Conservation (phyloP, 2,888 invertebrate genomes). For the Chamaedrilus cognettii region DNA sequence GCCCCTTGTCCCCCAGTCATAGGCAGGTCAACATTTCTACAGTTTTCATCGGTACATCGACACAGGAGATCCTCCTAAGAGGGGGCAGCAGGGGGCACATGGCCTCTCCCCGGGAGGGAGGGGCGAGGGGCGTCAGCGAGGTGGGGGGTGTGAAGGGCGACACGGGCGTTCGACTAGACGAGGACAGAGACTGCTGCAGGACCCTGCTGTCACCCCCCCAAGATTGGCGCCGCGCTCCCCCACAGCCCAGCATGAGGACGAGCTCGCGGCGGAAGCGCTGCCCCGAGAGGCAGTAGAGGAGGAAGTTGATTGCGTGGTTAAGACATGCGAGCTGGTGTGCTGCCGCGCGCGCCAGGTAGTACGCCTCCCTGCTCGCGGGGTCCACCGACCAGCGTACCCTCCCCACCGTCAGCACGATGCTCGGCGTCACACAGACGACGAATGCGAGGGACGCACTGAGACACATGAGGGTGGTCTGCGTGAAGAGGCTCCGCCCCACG, state of each 20-base stretch:
- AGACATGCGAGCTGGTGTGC: conserved; percentile 32
- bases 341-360: conserved; percentile 29
- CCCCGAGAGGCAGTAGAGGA: conserved; percentile 36
- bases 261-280: conserved; percentile 32
- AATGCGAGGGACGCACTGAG: conserved; percentile 35
- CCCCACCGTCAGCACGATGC: conserved; percentile 34
- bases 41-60: no score
- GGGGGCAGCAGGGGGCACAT: no score
- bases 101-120: no score
- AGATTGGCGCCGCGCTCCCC: neutral
- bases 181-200: no score
- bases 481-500: conserved; percentile 2
- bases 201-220: neutral
- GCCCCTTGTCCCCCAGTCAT: no score
- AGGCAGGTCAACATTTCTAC: no score
- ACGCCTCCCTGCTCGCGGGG: conserved; percentile 22
- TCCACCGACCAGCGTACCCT: conserved; percentile 32
- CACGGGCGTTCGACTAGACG: neutral
- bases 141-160: neutral
- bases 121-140: no score
- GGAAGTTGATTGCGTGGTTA: conserved; percentile 32
- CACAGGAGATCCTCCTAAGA: no score
- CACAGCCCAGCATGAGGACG: conserved; percentile 17
- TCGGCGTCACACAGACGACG: conserved; percentile 34
- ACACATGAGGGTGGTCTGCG: conserved; percentile 37